Base-by-base conservation (phyloP, 2,888 invertebrate genomes). In the Pyrrhosoma nymphula region DNA sequence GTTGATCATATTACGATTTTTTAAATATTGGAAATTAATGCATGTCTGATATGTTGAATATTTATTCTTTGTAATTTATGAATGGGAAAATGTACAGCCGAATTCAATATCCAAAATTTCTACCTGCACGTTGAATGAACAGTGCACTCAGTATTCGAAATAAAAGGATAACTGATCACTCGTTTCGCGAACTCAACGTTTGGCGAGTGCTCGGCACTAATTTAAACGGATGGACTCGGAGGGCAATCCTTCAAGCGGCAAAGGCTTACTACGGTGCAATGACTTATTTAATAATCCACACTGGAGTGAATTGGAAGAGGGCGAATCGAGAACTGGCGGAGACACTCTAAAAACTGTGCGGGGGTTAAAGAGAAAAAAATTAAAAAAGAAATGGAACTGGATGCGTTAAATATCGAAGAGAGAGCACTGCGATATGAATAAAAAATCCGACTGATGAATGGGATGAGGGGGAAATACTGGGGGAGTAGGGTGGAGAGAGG, bases 401-500 rank as follows among this genome's bases (percentile, higher is more conserved):
- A 69, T 93, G 93, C 93, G 93, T 93, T 63, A 93, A 93, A 93
- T 93, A 93, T 93, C 69, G 93, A 93, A 69, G 69, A 93, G 93
- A 69, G 93, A 82, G 39, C 60, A 39, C 39, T 91, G 82, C 35
- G 91, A 89, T 89, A 56, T 56, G 89, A 89, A 56, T 89, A 91
- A 93, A 93, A 93, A 69, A 93, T 14, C 26, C 63, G 20, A 35
- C 39, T 69, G 93, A 93, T 93, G 93, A 93, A 93, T 93, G 93
- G 93, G 63, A 91, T 60, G 91, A 91, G 91, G 26, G 89, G n/a
- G 89, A 2, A 20, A 35, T 18, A 18, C 35, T 10, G 35, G 16
- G 35, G 14, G 30, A 14, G 6, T 30, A 35, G 75, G 30, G 75
- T n/a, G 12, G n/a, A 8, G 63, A 23, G 63, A 63, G 23, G 23